A percentile compares a stretch with the other conserved stretches of the same genome.
phyloP scores from a whole-genome alignment of 2,888 invertebrate species.

The Clusia tigrina region DNA sequence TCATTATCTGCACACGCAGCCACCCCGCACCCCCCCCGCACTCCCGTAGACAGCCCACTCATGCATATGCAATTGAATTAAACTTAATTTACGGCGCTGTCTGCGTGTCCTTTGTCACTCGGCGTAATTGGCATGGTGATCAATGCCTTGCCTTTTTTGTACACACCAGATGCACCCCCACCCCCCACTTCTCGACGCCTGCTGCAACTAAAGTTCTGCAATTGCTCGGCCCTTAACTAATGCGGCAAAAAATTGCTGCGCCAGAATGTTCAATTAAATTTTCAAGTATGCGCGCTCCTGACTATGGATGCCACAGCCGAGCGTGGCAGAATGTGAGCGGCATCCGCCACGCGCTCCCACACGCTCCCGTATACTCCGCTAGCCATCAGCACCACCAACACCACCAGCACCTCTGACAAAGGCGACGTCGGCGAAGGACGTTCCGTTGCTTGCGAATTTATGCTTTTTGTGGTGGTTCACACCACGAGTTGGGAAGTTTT shows the following conservation, averaged over 20 bases:
- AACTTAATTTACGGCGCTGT: neutral
- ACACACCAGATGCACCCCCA: neutral
- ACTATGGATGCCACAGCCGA: slow-evolving; percentile 3
- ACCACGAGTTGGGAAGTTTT: too few relatives aligned
- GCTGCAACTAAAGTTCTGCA: neutral
- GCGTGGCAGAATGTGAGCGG: too few relatives aligned
- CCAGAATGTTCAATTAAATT: slow-evolving; percentile 7
- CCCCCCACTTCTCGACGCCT: neutral
- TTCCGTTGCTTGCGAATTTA: too few relatives aligned
- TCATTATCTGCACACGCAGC: neutral
- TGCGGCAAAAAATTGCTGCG: neutral
- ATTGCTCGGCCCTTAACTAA: neutral
- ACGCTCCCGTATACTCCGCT: too few relatives aligned
- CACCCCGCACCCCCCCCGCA: too few relatives aligned
- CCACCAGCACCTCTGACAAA: too few relatives aligned
- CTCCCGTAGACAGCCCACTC: too few relatives aligned
- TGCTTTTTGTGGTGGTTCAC: too few relatives aligned
- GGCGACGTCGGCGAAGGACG: too few relatives aligned
- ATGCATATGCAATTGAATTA: slow-evolving; percentile 1
- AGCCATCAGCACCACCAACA: too few relatives aligned
- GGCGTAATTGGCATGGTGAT: neutral
- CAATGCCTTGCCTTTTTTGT: neutral
- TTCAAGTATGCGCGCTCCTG: neutral
- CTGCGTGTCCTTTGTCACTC: neutral
- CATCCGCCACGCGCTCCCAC: too few relatives aligned